These are phyloP conservation scores for Epirrhoe tristata DNA, from an alignment of 2,888 invertebrate genomes.

Conservation along the genomic window DNA sequence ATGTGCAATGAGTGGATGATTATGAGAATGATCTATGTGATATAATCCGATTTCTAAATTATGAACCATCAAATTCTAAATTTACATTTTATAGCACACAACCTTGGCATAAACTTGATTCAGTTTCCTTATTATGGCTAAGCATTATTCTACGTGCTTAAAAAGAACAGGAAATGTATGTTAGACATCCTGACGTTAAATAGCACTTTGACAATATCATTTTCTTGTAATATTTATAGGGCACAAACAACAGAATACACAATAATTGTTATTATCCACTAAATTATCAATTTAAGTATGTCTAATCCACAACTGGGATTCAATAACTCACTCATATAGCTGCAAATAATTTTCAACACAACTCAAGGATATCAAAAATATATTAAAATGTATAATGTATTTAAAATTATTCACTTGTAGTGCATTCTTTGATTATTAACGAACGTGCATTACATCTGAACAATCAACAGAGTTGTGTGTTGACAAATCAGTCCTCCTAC, in stretches of 20 bases:
- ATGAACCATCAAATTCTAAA: constrained; percentile 32
- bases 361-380: constrained; percentile 21
- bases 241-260: constrained; percentile 39
- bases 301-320: constrained; percentile 40
- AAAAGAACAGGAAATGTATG: constrained; percentile 51
- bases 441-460: constrained; percentile 37
- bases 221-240: constrained; percentile 36
- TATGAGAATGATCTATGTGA: constrained; percentile 18
- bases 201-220: constrained; percentile 46
- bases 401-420: constrained; percentile 12
- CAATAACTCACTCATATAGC: constrained; percentile 41
- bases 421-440: constrained; percentile 12
- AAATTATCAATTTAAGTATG: background rate
- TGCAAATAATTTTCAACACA: constrained; percentile 39
- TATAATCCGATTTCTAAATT: constrained; percentile 19
- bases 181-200: constrained; percentile 9
- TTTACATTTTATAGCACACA: constrained; percentile 71
- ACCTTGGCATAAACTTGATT: constrained; percentile 74
- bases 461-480: constrained; percentile 45
- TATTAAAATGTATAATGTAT: constrained; percentile 1
- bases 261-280: background rate
- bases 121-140: constrained; percentile 69
- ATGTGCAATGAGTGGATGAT: constrained; percentile 36
- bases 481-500: constrained; percentile 59
- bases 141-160: constrained; percentile 63